Conservation (phyloP, 2,113 vertebrate genomes). For the Isichthys henryi region DNA sequence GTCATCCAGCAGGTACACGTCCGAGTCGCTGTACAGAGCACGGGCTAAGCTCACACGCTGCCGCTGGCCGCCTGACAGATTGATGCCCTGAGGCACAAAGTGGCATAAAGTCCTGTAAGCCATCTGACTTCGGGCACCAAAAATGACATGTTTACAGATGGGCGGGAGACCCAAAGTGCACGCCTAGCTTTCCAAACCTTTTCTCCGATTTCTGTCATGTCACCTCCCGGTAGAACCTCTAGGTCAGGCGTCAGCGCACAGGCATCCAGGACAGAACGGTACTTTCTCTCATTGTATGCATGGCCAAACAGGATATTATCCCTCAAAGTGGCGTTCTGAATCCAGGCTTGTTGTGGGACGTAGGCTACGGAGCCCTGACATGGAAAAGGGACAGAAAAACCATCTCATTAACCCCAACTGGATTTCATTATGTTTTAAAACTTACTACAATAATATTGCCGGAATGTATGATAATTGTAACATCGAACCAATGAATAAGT, state of each 20-base stretch:
- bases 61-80: conserved; percentile 88
- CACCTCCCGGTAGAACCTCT: conserved; percentile 81
- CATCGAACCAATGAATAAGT: no score
- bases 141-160: not conserved
- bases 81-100: conserved; percentile 75
- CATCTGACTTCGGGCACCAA: not conserved
- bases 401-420: not conserved
- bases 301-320: conserved; percentile 90
- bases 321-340: conserved; percentile 85
- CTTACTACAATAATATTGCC: not conserved
- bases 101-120: not conserved
- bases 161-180: not conserved
- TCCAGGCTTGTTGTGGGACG: conserved; percentile 93
- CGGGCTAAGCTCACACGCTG: conserved; percentile 88
- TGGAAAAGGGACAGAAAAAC: not conserved
- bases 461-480: not conserved
- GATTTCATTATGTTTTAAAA: not conserved
- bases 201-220: conserved; percentile 92
- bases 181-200: conserved; percentile 57
- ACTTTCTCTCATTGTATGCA: conserved; percentile 67
- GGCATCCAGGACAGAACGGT: conserved; percentile 71
- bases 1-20: conserved; percentile 85
- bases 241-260: conserved; percentile 86
- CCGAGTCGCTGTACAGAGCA: conserved; percentile 77
- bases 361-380: conserved; percentile 87